Evolutionary conservation across 2,888 invertebrate genomes (phyloP), one percentile per base, ranked within the genome.

Genomic region (Parascotia fuliginaria): DNA sequence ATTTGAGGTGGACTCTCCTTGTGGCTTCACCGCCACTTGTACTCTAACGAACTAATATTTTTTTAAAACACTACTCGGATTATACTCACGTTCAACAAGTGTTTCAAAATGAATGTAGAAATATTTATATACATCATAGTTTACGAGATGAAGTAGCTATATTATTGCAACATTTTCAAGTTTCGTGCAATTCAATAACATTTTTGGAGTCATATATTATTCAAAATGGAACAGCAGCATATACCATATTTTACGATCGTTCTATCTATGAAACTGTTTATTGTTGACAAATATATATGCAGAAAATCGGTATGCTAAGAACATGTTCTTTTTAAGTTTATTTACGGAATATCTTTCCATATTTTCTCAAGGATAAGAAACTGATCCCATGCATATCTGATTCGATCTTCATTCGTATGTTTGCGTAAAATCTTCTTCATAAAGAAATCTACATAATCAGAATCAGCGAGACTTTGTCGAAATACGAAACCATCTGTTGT

Each of bases 341-440:
- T 81, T 79, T 81, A 83, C 77, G 65, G 70, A 77, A 81, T 77
- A 78, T 77, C 70, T 79, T 77, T 69, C 72, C 74, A 85, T 82
- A 84, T 83, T 80, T 83, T 77, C 48, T 65, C 70, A 71, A 77
- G 79, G 78, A 83, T 83, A 84, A 83, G 81, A 83, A 81, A 83
- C 83, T 81, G 85, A 85, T 85, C 83, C 85, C 80, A 86, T 87
- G 84, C 85, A 87, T 86, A 88, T 86, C 83, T 86, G 86, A 87
- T 87, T 85, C 80, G 85, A 83, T 86, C 81, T 81, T 81, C 83
- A 84, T 85, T 84, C 83, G 78, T 82, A 81, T 83, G 82, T 87
- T 87, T 87, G 84, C 83, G 85, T 86, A 80, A 84, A 85, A 85
- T 82, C 79, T 83, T 75, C 73, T 79, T 70, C 80, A 79, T 81